phyloP scores from a whole-genome alignment of 2,797 vertebrate species.

The Falco biarmicus region DNA sequence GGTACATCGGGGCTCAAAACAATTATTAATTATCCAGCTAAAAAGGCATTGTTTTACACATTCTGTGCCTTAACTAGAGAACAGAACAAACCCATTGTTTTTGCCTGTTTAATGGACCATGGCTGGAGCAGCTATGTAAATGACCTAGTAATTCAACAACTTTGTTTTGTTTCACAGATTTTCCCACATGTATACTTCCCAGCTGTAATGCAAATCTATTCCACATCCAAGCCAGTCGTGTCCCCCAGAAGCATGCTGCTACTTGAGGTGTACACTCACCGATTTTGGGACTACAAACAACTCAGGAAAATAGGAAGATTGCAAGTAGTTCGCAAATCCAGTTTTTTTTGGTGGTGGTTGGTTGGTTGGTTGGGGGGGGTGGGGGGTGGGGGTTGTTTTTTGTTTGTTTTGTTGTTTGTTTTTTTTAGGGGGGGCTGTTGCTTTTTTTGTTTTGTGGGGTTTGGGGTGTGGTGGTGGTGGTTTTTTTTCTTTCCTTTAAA shows the following conservation, averaged over 20 bases:
- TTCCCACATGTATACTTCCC: slow-evolving; percentile 51
- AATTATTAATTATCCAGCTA: slow-evolving; percentile 64
- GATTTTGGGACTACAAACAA: not conserved
- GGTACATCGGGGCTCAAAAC: not conserved
- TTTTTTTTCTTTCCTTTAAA: not conserved
- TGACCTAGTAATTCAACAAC: slow-evolving; percentile 53
- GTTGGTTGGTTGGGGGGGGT: too few species aligned
- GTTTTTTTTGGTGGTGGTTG: not conserved
- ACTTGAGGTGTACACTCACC: not conserved
- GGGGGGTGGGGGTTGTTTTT: too few species aligned
- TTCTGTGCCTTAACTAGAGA: slow-evolving; percentile 56
- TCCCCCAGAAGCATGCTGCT: not conserved
- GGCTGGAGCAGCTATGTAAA: slow-evolving; percentile 56
- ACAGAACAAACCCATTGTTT: slow-evolving; percentile 59
- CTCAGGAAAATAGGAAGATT: not conserved
- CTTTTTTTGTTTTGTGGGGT: too few species aligned
- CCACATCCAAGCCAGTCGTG: not conserved
- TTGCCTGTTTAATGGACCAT: slow-evolving; percentile 63
- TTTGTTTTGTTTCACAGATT: slow-evolving; percentile 57
- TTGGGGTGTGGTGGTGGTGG: too few species aligned
- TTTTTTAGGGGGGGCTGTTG: too few species aligned
- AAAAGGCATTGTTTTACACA: slow-evolving; percentile 35
- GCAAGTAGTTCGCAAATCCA: not conserved
- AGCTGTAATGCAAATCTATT: not conserved
- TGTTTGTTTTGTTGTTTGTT: too few species aligned